Evolutionary conservation across 2,888 invertebrate genomes (phyloP).

Genomic region (Drosophila monieri): DNA sequence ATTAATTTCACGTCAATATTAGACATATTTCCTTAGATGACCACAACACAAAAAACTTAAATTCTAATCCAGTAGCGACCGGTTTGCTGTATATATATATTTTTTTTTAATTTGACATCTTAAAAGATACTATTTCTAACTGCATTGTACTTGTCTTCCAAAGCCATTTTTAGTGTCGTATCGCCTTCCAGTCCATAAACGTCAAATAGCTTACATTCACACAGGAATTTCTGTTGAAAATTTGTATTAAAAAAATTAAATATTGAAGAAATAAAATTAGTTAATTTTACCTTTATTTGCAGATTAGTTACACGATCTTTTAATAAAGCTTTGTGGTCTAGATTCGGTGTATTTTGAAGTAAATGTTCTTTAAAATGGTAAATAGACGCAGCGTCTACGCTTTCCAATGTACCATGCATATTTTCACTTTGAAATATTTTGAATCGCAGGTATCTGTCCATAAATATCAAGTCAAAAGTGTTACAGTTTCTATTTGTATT

Average conservation of each 20-base stretch:
- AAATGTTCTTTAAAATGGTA: slow-evolving; percentile 69
- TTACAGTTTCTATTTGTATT: not conserved
- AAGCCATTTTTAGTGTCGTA: slow-evolving; percentile 49
- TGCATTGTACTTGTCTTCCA: slow-evolving; percentile 70
- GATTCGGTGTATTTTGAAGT: slow-evolving; percentile 27
- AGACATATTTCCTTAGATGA: too few species aligned
- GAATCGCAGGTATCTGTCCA: slow-evolving; percentile 25
- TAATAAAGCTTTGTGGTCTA: not conserved
- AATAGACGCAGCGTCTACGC: slow-evolving; percentile 55
- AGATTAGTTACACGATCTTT: slow-evolving; percentile 18
- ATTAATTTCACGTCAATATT: too few species aligned
- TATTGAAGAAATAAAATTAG: not conserved
- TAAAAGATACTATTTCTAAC: slow-evolving; percentile 59
- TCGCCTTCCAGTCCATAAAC: slow-evolving; percentile 29
- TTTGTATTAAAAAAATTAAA: not conserved
- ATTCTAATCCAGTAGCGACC: too few species aligned
- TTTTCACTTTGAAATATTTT: slow-evolving; percentile 3
- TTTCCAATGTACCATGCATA: slow-evolving; percentile 22
- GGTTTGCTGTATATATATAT: too few species aligned
- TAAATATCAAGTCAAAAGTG: slow-evolving; percentile 48
- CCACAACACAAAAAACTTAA: too few species aligned
- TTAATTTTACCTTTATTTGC: too few species aligned
- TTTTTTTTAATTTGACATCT: slow-evolving; percentile 5
- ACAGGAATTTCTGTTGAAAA: slow-evolving; percentile 69
- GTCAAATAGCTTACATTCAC: slow-evolving; percentile 68